phyloP scores from a whole-genome alignment of 2,113 vertebrate species.

The Sialia sialis region DNA sequence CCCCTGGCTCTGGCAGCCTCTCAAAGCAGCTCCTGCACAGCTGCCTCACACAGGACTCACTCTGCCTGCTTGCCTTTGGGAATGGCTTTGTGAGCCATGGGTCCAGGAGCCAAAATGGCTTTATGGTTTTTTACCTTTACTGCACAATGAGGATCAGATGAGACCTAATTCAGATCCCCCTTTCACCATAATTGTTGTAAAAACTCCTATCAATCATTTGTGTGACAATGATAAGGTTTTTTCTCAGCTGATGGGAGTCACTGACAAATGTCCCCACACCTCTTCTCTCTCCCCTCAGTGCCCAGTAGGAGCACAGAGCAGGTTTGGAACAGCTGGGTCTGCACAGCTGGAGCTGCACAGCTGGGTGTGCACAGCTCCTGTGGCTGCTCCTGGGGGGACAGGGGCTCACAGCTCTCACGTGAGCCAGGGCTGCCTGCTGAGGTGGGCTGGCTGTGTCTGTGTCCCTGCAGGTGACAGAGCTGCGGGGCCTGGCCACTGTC shows the following conservation, averaged over 20 bases:
- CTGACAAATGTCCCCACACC: neutral
- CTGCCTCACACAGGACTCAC: neutral
- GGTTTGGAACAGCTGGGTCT: neutral
- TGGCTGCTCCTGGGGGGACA: rapidly evolving
- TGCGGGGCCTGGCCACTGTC: slow-evolving; percentile 86
- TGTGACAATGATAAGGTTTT: neutral
- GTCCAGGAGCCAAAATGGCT: too few species aligned
- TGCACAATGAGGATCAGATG: neutral
- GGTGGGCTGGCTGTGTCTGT: neutral
- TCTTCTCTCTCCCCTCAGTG: neutral
- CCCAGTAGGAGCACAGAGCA: neutral
- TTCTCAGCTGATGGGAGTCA: neutral
- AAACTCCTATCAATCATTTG: neutral
- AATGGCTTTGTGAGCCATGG: neutral
- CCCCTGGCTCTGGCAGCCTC: neutral
- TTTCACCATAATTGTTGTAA: neutral
- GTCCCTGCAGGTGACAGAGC: slow-evolving; percentile 83
- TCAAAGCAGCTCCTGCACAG: neutral
- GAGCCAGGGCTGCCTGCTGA: neutral
- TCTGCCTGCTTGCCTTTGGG: neutral
- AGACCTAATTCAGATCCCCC: neutral
- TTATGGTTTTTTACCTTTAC: neutral
- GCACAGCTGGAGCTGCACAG: too few species aligned
- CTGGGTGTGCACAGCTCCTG: too few species aligned
- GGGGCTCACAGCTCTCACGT: neutral